phyloP scores from a whole-genome alignment of 2,113 vertebrate species.

The Phoenicopterus ruber region DNA sequence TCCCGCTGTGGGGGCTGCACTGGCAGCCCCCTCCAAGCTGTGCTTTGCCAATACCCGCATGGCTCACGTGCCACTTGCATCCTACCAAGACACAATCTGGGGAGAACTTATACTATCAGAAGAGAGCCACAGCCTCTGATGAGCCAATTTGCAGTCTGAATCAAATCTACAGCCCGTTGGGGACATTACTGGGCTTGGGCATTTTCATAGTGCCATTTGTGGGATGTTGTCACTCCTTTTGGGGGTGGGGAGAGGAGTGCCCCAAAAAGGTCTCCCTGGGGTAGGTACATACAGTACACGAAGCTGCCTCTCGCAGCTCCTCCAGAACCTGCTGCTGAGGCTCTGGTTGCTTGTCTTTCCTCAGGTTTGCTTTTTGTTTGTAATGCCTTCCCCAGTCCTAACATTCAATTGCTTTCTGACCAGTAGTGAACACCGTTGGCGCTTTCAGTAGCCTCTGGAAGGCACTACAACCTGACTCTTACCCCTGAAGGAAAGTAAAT shows the following conservation, averaged over 20 bases:
- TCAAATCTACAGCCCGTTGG: background rate
- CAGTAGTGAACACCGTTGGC: background rate
- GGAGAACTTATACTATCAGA: background rate
- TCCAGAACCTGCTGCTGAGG: background rate
- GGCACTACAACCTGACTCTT: background rate
- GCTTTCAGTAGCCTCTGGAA: slow-evolving; percentile 6
- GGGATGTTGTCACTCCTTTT: background rate
- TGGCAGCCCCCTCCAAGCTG: background rate
- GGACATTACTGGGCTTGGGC: background rate
- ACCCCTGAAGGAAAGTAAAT: background rate
- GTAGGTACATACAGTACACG: background rate
- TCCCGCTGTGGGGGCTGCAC: background rate
- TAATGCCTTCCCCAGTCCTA: background rate
- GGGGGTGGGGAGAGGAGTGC: background rate
- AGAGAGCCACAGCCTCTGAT: background rate
- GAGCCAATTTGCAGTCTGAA: background rate
- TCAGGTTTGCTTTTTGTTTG: background rate
- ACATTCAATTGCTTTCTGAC: background rate
- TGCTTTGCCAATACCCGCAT: background rate
- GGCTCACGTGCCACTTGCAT: accelerated
- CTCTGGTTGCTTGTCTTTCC: background rate
- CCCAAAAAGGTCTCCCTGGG: background rate
- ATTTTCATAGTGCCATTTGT: background rate
- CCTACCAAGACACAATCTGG: background rate
- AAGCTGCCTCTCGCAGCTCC: background rate